Conservation (phyloP, 2,113 vertebrate species). For the Pelvicachromis taeniatus region DNA sequence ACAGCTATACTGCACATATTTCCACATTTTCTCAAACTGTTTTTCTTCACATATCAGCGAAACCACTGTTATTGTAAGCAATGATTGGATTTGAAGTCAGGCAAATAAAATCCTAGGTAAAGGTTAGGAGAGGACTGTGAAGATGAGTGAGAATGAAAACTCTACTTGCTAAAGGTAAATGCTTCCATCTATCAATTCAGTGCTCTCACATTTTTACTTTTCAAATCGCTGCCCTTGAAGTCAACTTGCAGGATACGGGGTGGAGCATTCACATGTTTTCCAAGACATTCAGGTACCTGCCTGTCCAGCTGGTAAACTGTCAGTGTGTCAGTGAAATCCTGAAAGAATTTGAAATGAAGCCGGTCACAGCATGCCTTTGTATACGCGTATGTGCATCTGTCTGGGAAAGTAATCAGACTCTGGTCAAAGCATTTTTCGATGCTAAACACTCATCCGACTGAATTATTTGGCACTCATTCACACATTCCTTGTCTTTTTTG, state of each 20-base stretch:
- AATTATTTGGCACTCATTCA: conserved; percentile 7
- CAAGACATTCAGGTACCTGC: conserved; percentile 6
- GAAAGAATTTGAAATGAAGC: conserved; percentile 13
- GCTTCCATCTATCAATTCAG: background rate
- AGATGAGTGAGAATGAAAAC: background rate
- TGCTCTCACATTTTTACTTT: background rate
- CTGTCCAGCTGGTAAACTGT: conserved; percentile 9
- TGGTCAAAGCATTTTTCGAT: conserved; percentile 12
- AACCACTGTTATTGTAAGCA: background rate
- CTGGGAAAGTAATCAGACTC: background rate
- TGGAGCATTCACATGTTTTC: background rate
- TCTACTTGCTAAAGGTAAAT: background rate
- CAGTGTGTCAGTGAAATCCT: background rate
- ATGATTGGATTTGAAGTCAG: background rate
- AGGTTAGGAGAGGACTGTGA: background rate
- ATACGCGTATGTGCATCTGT: background rate
- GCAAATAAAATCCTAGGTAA: background rate
- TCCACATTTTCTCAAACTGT: background rate
- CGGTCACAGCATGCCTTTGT: conserved; percentile 14
- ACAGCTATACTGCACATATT: background rate
- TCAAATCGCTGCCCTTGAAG: background rate
- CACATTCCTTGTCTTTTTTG: background rate
- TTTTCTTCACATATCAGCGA: background rate
- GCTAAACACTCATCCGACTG: background rate
- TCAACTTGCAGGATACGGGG: background rate